Conservation (phyloP, 2,797 vertebrate species). For the Pelobates cultripes region DNA sequence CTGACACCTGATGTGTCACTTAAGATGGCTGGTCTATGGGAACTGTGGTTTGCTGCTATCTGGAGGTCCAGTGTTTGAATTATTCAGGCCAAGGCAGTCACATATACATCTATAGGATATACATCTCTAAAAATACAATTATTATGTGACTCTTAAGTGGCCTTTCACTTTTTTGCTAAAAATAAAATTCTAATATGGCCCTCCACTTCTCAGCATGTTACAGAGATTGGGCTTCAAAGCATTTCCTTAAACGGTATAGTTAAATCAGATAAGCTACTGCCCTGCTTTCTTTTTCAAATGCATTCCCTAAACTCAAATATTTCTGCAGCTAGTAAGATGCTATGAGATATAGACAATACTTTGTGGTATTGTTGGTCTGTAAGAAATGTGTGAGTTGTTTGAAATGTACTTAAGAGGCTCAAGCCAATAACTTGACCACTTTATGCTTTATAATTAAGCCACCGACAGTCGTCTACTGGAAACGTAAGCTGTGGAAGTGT, state of each 20-base stretch:
- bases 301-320: not conserved
- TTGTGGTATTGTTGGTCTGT: constrained; percentile 32
- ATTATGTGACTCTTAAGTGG: too few species aligned
- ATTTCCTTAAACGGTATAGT: not conserved
- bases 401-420: constrained; percentile 30
- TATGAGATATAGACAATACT: not conserved
- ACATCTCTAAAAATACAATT: too few species aligned
- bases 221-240: not conserved
- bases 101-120: too few species aligned
- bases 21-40: too few species aligned
- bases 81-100: too few species aligned
- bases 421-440: constrained; percentile 40
- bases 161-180: too few species aligned
- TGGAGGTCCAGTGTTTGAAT: too few species aligned
- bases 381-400: constrained; percentile 19
- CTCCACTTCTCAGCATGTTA: not conserved
- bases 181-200: too few species aligned
- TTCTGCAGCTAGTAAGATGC: not conserved
- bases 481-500: constrained; percentile 19
- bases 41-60: too few species aligned
- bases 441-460: constrained; percentile 44
- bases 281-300: not conserved
- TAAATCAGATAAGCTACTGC: not conserved
- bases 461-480: constrained; percentile 24
- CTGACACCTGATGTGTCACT: too few species aligned